These are phyloP conservation scores for Sceliomorpha sp. DNA, from an alignment of 2,888 invertebrate species.

Conservation along the genomic window DNA sequence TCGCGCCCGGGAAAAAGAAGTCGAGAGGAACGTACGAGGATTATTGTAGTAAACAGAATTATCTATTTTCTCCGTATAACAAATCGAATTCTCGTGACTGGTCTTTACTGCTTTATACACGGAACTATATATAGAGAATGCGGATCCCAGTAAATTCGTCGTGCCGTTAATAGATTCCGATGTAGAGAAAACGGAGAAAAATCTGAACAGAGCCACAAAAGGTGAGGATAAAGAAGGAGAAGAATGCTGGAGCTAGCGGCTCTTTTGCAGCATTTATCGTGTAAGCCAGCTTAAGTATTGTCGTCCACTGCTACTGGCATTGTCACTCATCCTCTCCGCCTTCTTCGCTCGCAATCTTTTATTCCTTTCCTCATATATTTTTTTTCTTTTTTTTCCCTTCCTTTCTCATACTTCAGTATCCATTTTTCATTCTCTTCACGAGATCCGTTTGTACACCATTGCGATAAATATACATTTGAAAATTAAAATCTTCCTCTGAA, in stretches of 20 bases:
- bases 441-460: conserved; percentile 12
- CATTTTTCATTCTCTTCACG: conserved; percentile 18
- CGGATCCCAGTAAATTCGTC: conserved; percentile 62
- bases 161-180: conserved; percentile 65
- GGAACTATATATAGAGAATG: background rate
- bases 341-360: conserved; percentile 30
- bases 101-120: no score
- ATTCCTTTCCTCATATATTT: conserved; percentile 19
- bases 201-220: conserved; percentile 53
- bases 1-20: no score
- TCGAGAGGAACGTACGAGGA: no score
- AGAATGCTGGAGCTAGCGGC: conserved; percentile 60
- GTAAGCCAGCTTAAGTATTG: conserved; percentile 66
- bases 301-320: conserved; percentile 65
- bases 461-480: conserved; percentile 16
- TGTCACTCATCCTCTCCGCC: conserved; percentile 56
- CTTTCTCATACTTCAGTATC: conserved; percentile 14
- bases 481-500: conserved; percentile 11
- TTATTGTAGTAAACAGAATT: background rate
- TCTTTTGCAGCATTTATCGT: conserved; percentile 67
- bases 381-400: no score
- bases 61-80: conserved; percentile 56
- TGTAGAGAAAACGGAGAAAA: conserved; percentile 50
- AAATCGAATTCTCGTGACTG: conserved; percentile 7
- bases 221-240: conserved; percentile 61